A percentile compares a stretch with the other conserved stretches of the same genome.
These are phyloP conservation scores for Falco rusticolus DNA, from an alignment of 2,797 vertebrate species.

Conservation along the genomic window DNA sequence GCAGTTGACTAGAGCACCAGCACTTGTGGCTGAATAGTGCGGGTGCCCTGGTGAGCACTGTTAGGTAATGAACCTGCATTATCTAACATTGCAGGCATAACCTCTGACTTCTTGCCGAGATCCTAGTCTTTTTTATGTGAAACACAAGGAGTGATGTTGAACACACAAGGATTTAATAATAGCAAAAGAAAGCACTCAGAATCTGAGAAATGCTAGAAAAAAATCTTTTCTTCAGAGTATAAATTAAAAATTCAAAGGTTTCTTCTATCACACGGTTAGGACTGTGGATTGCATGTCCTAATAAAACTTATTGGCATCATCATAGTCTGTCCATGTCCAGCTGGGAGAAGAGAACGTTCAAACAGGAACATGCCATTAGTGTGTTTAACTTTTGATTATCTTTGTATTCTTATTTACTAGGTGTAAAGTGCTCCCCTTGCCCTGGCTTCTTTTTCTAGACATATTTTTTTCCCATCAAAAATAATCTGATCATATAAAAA, in stretches of 20 bases:
- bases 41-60: background rate
- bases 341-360: background rate
- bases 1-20: background rate
- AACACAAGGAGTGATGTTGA: background rate
- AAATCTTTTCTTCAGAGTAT: background rate
- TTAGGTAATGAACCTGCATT: background rate
- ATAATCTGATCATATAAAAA: background rate
- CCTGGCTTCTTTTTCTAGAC: background rate
- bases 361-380: background rate
- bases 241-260: background rate
- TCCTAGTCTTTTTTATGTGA: background rate
- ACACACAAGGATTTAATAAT: background rate
- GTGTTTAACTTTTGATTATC: background rate
- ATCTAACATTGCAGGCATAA: background rate
- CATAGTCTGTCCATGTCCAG: background rate
- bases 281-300: background rate
- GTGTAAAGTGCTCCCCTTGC: background rate
- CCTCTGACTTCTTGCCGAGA: background rate
- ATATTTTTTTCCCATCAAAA: background rate
- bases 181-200: background rate
- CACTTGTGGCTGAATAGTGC: background rate
- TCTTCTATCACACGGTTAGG: background rate
- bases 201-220: background rate
- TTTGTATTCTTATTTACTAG: background rate
- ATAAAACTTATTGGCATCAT: background rate